A percentile compares a stretch with the other conserved stretches of the same genome.
Evolutionary conservation across 2,113 vertebrate species (phyloP).

Genomic region (Scytalopus superciliaris): DNA sequence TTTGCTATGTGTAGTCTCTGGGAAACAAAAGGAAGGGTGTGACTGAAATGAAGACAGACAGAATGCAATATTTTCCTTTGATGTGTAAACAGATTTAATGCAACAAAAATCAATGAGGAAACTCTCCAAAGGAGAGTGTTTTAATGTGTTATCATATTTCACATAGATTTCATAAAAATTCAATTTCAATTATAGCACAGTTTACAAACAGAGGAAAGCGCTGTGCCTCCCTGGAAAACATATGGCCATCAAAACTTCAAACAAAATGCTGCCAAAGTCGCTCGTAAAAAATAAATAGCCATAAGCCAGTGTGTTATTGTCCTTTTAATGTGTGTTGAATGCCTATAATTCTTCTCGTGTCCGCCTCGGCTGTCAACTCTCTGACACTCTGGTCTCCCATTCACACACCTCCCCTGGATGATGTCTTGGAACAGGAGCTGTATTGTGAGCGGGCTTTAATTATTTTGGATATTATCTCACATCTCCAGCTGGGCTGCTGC

Average conservation of each 20-base stretch:
- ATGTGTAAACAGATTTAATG: slow-evolving; percentile 69
- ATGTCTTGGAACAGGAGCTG: not conserved
- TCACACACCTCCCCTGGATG: not conserved
- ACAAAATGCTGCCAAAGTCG: slow-evolving; percentile 60
- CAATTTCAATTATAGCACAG: slow-evolving; percentile 70
- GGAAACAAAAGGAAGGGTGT: slow-evolving; percentile 59
- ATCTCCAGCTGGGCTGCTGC: slow-evolving; percentile 20
- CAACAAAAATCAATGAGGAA: slow-evolving; percentile 66
- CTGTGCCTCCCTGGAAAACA: slow-evolving; percentile 62
- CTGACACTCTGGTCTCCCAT: not conserved
- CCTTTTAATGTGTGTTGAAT: slow-evolving; percentile 61
- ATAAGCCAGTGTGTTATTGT: slow-evolving; percentile 66
- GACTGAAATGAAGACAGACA: slow-evolving; percentile 56
- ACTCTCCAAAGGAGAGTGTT: slow-evolving; percentile 60
- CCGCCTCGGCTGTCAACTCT: slow-evolving; percentile 1
- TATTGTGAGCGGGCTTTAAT: not conserved
- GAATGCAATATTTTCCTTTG: slow-evolving; percentile 62
- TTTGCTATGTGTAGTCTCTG: slow-evolving; percentile 9
- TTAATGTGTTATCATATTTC: slow-evolving; percentile 70
- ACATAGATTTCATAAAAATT: slow-evolving; percentile 67
- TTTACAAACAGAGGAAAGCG: slow-evolving; percentile 53
- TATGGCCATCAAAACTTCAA: slow-evolving; percentile 73
- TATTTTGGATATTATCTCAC: not conserved
- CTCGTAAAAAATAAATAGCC: slow-evolving; percentile 66
- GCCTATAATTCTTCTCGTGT: slow-evolving; percentile 40